A percentile compares a stretch with the other conserved stretches of the same genome.
These are phyloP conservation scores for Solea solea DNA, from an alignment of 2,113 vertebrate genomes.

Conservation along the genomic window DNA sequence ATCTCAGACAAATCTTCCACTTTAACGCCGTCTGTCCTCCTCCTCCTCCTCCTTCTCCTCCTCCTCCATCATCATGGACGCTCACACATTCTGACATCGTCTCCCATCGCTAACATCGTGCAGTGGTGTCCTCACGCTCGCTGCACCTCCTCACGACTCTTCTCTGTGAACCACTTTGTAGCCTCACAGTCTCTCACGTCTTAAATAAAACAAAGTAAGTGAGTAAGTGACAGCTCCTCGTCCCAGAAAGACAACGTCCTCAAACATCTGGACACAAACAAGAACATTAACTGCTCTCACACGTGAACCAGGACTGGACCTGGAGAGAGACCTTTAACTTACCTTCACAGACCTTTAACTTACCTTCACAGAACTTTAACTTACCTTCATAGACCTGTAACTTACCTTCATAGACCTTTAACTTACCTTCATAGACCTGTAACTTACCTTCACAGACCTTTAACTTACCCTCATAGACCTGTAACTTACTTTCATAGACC, in stretches of 20 bases:
- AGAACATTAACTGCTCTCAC: constrained; percentile 55
- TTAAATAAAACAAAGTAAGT: constrained; percentile 75
- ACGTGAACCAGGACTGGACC: too few species aligned
- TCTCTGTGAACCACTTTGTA: constrained; percentile 45
- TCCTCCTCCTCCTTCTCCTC: not conserved
- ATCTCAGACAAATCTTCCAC: constrained; percentile 52
- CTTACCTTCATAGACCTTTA: not conserved
- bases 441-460: too few species aligned
- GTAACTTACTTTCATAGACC: too few species aligned
- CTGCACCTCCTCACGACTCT: too few species aligned
- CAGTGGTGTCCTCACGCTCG: constrained; percentile 3
- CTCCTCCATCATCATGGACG: constrained; percentile 9
- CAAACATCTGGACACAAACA: constrained; percentile 76
- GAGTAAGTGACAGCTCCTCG: constrained; percentile 50
- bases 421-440: too few species aligned
- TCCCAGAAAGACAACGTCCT: constrained; percentile 36
- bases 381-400: too few species aligned
- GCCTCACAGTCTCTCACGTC: constrained; percentile 34
- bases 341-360: too few species aligned
- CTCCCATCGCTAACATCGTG: constrained; percentile 19
- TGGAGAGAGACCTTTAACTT: too few species aligned
- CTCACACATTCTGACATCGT: constrained; percentile 23
- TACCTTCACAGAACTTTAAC: constrained; percentile 53
- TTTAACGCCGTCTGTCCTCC: constrained; percentile 50
- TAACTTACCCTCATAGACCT: too few species aligned